Base-by-base conservation (phyloP, 2,888 invertebrate genomes). In the Lasioglossum lativentre region DNA sequence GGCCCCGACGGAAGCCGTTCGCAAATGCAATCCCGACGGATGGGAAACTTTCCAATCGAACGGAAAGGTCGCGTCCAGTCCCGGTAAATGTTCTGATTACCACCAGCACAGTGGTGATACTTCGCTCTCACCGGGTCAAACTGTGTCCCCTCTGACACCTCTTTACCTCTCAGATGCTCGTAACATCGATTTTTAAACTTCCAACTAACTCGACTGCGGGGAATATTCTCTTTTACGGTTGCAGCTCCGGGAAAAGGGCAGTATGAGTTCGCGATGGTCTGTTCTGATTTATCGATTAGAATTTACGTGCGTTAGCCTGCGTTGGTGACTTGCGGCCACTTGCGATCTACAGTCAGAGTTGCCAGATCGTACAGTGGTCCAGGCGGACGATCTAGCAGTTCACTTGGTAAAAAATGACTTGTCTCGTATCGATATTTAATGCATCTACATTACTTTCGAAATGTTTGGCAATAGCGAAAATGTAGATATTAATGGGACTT, bases 1-100 rank as follows among this genome's bases (percentile, higher is more conserved):
- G 72, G 74, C 68, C 42, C 45, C 40, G 47, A 40, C 71, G 45
- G 47, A 81, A 52, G 73, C 63, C 42, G 45, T 52, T 52, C 82
- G 56, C 30, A 38, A 76, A 83, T 68, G 59, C 75, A 79, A 84
- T 84, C 52, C 42, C 66, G 52, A 59, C 56, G 73, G 83, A 47
- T 40, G 75, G 74, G 23, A 78, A 85, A 85, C 59, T 85, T 78
- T 83, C 78, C 66, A 68, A 82, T 83, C 66, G 83, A 38, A 59
- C 75, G 75, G 47, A 63, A 83, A 76, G 34, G 83, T 71, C 82
- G 71, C n/a, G 68, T 59, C 82, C 59, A 40, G n/a, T 12, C n/a
- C 59, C 71, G 71, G 71, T 82, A 83, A 83, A 82, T 82, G 82
- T 82, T 52, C 83, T 82, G 83, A 83, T 83, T 83, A 71, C 47